These are phyloP conservation scores for Megaleporinus macrocephalus DNA, from an alignment of 2,113 vertebrate species.

Conservation along the genomic window DNA sequence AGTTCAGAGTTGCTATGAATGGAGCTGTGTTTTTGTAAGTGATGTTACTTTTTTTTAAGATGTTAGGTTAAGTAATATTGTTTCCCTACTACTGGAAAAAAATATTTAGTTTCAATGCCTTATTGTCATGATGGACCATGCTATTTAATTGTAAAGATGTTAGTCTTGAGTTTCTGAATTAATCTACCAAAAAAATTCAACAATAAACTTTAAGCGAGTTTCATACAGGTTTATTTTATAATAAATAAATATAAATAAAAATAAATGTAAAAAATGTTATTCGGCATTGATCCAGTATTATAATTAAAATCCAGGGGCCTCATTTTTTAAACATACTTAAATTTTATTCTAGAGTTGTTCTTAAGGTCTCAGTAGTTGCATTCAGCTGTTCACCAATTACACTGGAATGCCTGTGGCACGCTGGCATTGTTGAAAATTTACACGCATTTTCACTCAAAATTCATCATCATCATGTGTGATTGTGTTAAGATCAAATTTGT, in stretches of 20 bases:
- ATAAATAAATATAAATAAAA: too few relatives aligned
- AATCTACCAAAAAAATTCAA: slow-evolving; percentile 31
- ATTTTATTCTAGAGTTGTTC: too few relatives aligned
- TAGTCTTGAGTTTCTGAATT: slow-evolving; percentile 46
- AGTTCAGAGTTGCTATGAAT: slow-evolving; percentile 66
- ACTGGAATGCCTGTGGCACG: too few relatives aligned
- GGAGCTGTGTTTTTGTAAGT: slow-evolving; percentile 69
- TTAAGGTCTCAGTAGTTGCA: too few relatives aligned
- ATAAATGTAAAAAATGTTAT: neutral
- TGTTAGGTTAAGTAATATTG: slow-evolving; percentile 53
- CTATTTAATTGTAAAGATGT: slow-evolving; percentile 20
- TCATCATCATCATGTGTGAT: too few relatives aligned
- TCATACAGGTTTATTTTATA: slow-evolving; percentile 53
- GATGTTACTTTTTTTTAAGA: slow-evolving; percentile 53
- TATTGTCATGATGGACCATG: slow-evolving; percentile 61
- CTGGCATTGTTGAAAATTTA: too few relatives aligned
- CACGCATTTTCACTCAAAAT: too few relatives aligned
- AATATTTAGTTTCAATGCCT: slow-evolving; percentile 58
- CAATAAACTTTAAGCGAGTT: slow-evolving; percentile 51
- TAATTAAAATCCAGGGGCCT: too few relatives aligned
- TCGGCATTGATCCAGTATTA: too few relatives aligned
- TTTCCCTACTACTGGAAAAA: slow-evolving; percentile 61
- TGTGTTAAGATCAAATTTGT: too few relatives aligned
- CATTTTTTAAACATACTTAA: too few relatives aligned
- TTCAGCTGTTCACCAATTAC: too few relatives aligned